Evolutionary conservation across 1,140 invertebrate genomes (phyloP), one percentile per base, ranked within the genome.

Genomic region (Drosophila eugracilis): DNA sequence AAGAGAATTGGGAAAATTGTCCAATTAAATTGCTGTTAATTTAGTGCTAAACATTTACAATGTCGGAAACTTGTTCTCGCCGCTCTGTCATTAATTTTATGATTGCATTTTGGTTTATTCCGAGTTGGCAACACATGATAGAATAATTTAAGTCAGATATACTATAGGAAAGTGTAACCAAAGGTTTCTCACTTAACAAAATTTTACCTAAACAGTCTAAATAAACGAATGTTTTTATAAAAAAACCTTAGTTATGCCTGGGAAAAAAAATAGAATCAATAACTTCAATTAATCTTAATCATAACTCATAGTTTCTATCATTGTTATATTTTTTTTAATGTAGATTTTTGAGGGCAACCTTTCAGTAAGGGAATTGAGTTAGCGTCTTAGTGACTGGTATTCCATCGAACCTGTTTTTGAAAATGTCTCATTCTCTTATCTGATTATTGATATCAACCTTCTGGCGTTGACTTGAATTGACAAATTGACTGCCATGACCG

Each of bases 11-110:
- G 37, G 57, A 67, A 39, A 70, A 75, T 74, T 47, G 53, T 75
- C 71, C 71, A 72, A 85, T 84, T 86, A 80, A 85, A 84, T 63
- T 80, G 81, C 60, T 85, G 72, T 84, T 84, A 84, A 84, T 86
- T 84, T 85, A 62, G 65, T 76, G 79, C 79, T 84, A 84, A 78
- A 84, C 75, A 79, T 85, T 84, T 84, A 75, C 80, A 79, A 83
- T 79, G 75, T 79, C 59, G 52, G 60, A 86, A 86, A 76, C 81
- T 80, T 76, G 76, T 80, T 84, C 66, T 73, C 57, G 44, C 17
- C 59, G 42, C 59, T 66, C 34, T 62, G 73, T 74, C 73, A 77
- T 83, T 83, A 63, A 67, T 60, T 78, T 70, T 62, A 65, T 45
- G 44, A 60, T 34, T 66, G 17, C 55, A 39, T 19, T 44, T 66